Evolutionary conservation across 2,797 vertebrate species (phyloP).

Genomic region (Brotula barbata): DNA sequence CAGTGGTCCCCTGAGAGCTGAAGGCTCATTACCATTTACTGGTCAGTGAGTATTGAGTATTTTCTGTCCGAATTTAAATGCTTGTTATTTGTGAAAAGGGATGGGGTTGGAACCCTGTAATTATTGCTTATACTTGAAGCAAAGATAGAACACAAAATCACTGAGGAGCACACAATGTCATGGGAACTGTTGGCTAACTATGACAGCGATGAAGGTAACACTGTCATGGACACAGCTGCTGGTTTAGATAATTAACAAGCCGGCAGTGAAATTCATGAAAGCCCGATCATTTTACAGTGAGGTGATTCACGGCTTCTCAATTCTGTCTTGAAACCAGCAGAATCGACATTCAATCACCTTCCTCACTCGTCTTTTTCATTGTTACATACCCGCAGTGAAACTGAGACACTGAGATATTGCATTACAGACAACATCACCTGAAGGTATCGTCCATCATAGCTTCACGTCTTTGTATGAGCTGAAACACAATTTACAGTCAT

Average conservation of each 20-base stretch:
- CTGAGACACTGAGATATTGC: slow-evolving; percentile 31
- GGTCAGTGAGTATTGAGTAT: slow-evolving; percentile 21
- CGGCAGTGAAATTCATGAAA: slow-evolving; percentile 16
- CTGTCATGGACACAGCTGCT: slow-evolving; percentile 33
- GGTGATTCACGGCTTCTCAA: slow-evolving; percentile 34
- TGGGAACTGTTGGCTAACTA: neutral
- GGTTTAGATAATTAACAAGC: slow-evolving; percentile 30
- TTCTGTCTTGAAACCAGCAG: slow-evolving; percentile 15
- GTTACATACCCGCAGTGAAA: slow-evolving; percentile 34
- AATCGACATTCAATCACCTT: neutral
- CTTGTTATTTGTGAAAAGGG: neutral
- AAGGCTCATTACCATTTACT: slow-evolving; percentile 32
- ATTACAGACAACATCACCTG: slow-evolving; percentile 32
- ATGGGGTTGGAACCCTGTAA: neutral
- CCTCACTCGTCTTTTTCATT: slow-evolving; percentile 25
- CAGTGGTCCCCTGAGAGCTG: slow-evolving; percentile 46
- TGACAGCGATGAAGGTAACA: neutral
- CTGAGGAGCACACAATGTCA: neutral
- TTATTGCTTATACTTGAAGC: neutral
- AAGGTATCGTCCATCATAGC: slow-evolving; percentile 22
- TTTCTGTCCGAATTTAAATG: neutral
- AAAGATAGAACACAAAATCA: neutral
- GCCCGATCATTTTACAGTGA: slow-evolving; percentile 42
- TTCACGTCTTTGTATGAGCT: slow-evolving; percentile 6
- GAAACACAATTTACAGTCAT: slow-evolving; percentile 21